Evolutionary conservation across 2,113 vertebrate genomes (phyloP), one percentile per base, ranked within the genome.

Genomic region (Phyllopteryx taeniolatus): DNA sequence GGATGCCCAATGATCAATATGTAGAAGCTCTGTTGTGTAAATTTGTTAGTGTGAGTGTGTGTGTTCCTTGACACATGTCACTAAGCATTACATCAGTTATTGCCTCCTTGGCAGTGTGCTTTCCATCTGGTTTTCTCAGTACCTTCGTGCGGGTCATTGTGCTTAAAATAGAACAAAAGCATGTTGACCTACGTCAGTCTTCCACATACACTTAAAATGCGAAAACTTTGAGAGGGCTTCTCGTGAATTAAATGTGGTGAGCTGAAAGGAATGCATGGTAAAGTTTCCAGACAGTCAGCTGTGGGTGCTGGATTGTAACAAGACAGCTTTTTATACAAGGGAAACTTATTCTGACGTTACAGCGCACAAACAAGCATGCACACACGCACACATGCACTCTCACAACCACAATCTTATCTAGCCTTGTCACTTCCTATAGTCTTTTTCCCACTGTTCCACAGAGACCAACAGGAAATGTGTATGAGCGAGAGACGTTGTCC

Each of bases 301-400:
- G 85, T 86, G 79, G 27, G 70, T 79, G 71, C 69, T 78, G 79
- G 85, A 84, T 76, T 79, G 82, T 88, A 86, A 88, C 89, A 83
- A 90, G 86, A 84, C 61, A 19, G 44, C 77, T 88, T 87, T 86
- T 86, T 86, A 85, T 87, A 87, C 85, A 78, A 84, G 81, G 70
- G 73, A 67, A 72, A 71, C 79, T 77, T 73, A 75, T 81, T 86
- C 67, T 75, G 60, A 62, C 65, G 46, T 27, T 33, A n/a, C 53
- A 56, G 39, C 61, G 31, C 65, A 63, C 76, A 65, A 31, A 56
- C 63, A 17, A 33, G 22, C 56, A 68, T 19, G 54, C 43, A 35
- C 75, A 43, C 79, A 56, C 43, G 33, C 65, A 72, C 71, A 71
- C 63, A 62, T 65, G 61, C 43, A 73, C 61, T 3, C 69, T 22